A percentile compares a stretch with the other conserved stretches of the same genome.
Conservation (phyloP, 2,113 vertebrate species). For the Pseudorasbora parva region DNA sequence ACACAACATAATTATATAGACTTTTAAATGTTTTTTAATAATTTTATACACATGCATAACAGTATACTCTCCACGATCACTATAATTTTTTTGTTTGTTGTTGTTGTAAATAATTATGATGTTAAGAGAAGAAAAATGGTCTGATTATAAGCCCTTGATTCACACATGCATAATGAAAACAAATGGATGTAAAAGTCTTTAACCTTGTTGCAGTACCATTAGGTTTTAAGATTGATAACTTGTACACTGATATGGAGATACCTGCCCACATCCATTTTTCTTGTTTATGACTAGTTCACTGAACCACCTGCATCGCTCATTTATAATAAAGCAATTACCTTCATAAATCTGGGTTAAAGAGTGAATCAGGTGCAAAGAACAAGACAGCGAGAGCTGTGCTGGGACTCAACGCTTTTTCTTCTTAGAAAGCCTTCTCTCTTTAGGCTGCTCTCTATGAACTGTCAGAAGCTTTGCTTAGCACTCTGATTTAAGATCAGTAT, state of each 20-base stretch:
- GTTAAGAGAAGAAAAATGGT: background rate
- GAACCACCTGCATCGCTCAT: background rate
- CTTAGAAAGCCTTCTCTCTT: background rate
- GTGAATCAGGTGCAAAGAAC: constrained; percentile 22
- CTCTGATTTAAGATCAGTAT: constrained; percentile 33
- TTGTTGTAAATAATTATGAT: background rate
- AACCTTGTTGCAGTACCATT: constrained; percentile 28
- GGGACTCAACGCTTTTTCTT: background rate
- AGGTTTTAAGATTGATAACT: constrained; percentile 37
- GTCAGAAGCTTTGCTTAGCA: background rate
- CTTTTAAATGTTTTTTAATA: background rate
- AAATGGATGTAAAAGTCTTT: constrained; percentile 37
- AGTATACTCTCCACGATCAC: background rate
- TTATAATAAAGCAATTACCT: constrained; percentile 34
- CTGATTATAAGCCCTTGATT: constrained; percentile 30
- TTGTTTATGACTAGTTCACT: constrained; percentile 31
- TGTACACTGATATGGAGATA: constrained; percentile 6
- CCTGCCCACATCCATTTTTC: constrained; percentile 7
- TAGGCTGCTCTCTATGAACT: background rate
- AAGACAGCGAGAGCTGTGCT: background rate
- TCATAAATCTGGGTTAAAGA: constrained; percentile 34
- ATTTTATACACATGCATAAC: background rate
- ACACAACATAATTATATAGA: background rate
- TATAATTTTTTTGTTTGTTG: too few relatives aligned
- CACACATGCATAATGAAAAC: constrained; percentile 25